A percentile compares a stretch with the other conserved stretches of the same genome.
phyloP scores from a whole-genome alignment of 2,113 vertebrate genomes.

The Larimichthys crocea region DNA sequence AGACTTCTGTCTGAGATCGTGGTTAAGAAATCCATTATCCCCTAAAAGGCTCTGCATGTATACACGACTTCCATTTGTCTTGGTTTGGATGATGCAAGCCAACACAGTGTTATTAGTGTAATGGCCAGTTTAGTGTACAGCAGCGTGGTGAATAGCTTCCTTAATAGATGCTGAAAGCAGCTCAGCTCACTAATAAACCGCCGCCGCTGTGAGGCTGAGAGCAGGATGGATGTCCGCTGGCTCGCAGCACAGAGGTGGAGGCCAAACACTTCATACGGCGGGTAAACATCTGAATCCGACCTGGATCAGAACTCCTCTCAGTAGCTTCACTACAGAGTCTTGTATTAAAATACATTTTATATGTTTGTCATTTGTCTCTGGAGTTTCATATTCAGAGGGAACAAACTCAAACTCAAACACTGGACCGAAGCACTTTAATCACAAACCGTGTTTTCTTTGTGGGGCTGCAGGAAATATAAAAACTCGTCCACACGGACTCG shows the following conservation, averaged over 20 bases:
- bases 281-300: slow-evolving; percentile 54
- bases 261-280: slow-evolving; percentile 48
- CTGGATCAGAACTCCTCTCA: neutral
- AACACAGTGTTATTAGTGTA: slow-evolving; percentile 51
- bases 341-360: neutral
- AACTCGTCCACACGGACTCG: neutral
- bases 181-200: slow-evolving; percentile 35
- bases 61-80: slow-evolving; percentile 36
- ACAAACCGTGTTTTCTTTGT: neutral
- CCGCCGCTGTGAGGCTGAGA: slow-evolving; percentile 16
- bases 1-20: slow-evolving; percentile 1
- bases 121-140: slow-evolving; percentile 43
- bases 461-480: neutral
- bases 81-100: slow-evolving; percentile 39
- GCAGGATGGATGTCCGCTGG: slow-evolving; percentile 44
- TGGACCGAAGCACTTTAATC: neutral
- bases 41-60: neutral
- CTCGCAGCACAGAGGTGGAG: slow-evolving; percentile 24
- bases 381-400: neutral
- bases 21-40: slow-evolving; percentile 33
- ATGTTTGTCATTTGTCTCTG: neutral
- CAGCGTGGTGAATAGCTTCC: slow-evolving; percentile 29
- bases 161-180: slow-evolving; percentile 58
- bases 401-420: neutral
- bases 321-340: neutral